These are phyloP conservation scores for Lochmaea capreae DNA, from an alignment of 2,888 invertebrate species.

Conservation along the genomic window DNA sequence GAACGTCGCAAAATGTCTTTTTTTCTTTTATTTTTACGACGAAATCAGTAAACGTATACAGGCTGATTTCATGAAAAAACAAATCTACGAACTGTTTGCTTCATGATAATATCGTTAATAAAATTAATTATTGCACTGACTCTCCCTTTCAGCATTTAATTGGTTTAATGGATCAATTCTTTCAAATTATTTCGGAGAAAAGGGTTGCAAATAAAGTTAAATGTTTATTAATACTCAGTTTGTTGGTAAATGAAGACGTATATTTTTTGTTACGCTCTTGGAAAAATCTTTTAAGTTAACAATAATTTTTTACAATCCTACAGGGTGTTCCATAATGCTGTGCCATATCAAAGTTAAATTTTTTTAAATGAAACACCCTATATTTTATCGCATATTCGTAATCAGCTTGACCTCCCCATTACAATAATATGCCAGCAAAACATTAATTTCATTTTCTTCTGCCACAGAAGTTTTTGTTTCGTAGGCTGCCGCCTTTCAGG, in stretches of 20 bases:
- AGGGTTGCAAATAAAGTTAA: not conserved
- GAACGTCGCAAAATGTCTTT: conserved; percentile 13
- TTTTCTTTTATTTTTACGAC: conserved; percentile 12
- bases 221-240: not conserved
- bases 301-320: no score
- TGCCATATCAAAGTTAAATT: no score
- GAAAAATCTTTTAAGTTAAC: no score
- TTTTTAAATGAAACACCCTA: no score
- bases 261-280: no score
- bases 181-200: not conserved
- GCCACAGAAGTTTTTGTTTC: no score
- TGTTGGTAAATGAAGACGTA: not conserved
- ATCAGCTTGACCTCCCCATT: no score
- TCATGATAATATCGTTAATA: conserved; percentile 9
- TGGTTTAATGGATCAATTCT: not conserved
- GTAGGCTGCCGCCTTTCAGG: no score
- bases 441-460: no score
- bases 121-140: not conserved
- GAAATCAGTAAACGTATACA: conserved; percentile 14
- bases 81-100: conserved; percentile 19
- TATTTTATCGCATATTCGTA: no score
- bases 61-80: conserved; percentile 21
- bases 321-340: no score
- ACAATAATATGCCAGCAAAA: no score
- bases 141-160: not conserved